phyloP scores from a whole-genome alignment of 1,140 invertebrate species.

The Euura saliciscinereae region DNA sequence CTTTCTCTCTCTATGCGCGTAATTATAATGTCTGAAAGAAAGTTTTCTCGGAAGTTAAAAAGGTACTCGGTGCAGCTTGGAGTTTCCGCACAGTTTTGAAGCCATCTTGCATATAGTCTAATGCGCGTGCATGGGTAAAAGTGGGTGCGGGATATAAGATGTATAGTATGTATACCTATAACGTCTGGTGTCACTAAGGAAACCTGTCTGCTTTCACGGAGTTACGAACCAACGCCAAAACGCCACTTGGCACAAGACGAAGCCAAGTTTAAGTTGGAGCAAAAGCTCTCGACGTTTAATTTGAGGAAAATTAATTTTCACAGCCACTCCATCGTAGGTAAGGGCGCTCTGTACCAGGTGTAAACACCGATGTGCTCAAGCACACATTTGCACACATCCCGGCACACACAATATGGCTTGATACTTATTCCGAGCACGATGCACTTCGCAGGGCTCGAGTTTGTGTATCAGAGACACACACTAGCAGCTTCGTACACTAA shows the following conservation, averaged over 20 bases:
- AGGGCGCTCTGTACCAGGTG: neutral
- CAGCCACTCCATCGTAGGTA: neutral
- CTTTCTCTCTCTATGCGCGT: no score
- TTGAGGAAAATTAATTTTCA: neutral
- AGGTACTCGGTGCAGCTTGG: no score
- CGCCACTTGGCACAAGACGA: constrained; percentile 3
- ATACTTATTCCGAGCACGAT: no score
- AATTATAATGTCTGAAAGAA: no score
- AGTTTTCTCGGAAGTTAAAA: no score
- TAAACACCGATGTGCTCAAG: neutral
- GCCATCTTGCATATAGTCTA: no score
- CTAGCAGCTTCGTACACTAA: neutral
- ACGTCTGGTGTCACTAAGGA: neutral
- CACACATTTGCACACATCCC: no score
- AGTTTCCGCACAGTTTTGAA: no score
- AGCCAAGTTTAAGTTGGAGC: neutral
- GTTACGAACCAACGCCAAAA: neutral
- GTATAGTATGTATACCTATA: neutral
- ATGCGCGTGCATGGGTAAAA: no score
- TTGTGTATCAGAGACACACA: neutral
- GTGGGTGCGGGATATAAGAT: neutral
- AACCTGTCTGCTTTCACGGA: neutral
- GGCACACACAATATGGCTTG: no score
- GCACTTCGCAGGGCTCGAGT: no score
- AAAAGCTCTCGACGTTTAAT: constrained; percentile 1